phyloP scores from a whole-genome alignment of 2,113 vertebrate genomes.

The Brienomyrus longianalis region DNA sequence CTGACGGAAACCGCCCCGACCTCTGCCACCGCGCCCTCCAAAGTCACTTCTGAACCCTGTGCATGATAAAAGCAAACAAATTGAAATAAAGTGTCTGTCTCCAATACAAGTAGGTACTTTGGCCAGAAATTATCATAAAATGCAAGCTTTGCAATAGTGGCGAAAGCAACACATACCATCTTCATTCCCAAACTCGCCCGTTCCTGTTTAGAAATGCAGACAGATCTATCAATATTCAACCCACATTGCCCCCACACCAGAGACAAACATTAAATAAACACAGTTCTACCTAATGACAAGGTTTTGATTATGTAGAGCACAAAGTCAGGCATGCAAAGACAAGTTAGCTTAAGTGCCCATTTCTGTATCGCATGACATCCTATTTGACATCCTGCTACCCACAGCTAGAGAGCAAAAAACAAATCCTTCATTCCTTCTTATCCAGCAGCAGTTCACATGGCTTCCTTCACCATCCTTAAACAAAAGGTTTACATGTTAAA shows the following conservation, averaged over 20 bases:
- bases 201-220: not conserved
- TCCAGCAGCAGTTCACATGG: no score
- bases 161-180: conserved; percentile 23
- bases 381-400: not conserved
- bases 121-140: not conserved
- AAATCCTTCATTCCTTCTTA: no score
- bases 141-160: not conserved
- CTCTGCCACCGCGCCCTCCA: conserved; percentile 33
- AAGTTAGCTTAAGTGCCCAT: not conserved
- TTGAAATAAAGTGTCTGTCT: not conserved
- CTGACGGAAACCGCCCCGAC: conserved; percentile 26
- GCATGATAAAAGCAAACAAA: not conserved
- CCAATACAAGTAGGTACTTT: not conserved
- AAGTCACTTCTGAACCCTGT: conserved; percentile 30
- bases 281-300: not conserved
- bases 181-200: conserved; percentile 1
- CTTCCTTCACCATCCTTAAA: no score
- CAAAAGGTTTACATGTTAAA: not conserved
- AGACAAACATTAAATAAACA: not conserved
- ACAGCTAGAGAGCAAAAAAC: no score
- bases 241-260: not conserved
- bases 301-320: not conserved
- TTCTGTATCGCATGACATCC: not conserved
- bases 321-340: not conserved
- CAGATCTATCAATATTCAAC: not conserved